Evolutionary conservation across 2,888 invertebrate species (phyloP), one percentile per base, ranked within the genome.

Genomic region (Apocheima hispidaria): DNA sequence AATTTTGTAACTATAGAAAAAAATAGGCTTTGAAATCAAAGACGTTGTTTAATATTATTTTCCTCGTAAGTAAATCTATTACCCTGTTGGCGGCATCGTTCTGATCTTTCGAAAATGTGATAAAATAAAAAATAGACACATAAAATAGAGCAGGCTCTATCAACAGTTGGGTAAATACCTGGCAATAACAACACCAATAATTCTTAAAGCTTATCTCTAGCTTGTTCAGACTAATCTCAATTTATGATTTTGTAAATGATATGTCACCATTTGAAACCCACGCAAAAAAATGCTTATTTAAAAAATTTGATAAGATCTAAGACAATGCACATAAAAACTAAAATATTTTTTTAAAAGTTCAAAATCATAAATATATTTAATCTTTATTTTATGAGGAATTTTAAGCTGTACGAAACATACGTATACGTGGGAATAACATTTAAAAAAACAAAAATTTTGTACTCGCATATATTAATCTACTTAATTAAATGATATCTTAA

Each of bases 241-340:
- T 46, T 30, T 46, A 30, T 26, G 18, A 46, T 30, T 30, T 9
- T 30, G 16, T 46, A 30, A 30, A 46, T 30, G 28, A 46, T 30
- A 44, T 16, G 26, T 28, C 16, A 2, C 16, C 10, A 30, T 30
- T 46, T 16, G 3, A 38, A 16, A 30, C 30, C 46, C 46, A 30
- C 43, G 26, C 26, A n/a, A 44, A 30, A 46, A 46, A 30, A 30
- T 9, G 7, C 16, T 26, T 0, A 14, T 26, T 16, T 26, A 43
- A 46, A 30, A 30, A 18, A 30, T 10, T 6, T 28, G 46, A 46
- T 46, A 46, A 46, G 16, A 46, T 28, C 28, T 18, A 7, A 46
- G 10, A 28, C 46, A 30, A 28, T 30, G 46, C 4, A 18, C 28
- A 18, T 46, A 18, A 46, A 46, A 6, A 18, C 9, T 18, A 12